Conservation (phyloP, 2,888 invertebrate genomes). For the Galeruca laticollis region DNA sequence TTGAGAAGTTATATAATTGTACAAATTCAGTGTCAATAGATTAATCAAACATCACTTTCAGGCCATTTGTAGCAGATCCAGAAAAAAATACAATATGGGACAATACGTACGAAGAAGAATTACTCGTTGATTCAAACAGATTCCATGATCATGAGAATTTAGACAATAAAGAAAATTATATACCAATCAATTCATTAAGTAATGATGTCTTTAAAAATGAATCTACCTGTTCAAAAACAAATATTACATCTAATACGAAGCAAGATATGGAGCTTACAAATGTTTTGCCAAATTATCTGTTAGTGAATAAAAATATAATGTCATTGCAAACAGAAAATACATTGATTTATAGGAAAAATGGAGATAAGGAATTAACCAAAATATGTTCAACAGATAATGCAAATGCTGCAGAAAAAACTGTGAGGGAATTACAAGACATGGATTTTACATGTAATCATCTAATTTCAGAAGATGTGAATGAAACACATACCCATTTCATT, state of each 20-base stretch:
- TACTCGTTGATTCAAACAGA: slow-evolving; percentile 49
- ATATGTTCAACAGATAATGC: neutral
- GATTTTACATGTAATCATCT: neutral
- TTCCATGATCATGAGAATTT: slow-evolving; percentile 29
- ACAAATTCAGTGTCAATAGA: slow-evolving; percentile 18
- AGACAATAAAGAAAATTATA: slow-evolving; percentile 31
- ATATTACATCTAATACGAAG: neutral
- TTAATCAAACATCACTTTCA: slow-evolving; percentile 41
- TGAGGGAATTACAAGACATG: neutral
- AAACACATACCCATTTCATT: neutral
- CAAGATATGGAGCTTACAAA: slow-evolving; percentile 15
- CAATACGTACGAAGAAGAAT: slow-evolving; percentile 58
- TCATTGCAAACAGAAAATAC: neutral
- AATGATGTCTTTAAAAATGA: neutral
- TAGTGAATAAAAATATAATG: slow-evolving; percentile 4
- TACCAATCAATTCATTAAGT: slow-evolving; percentile 12
- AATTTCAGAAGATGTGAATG: neutral
- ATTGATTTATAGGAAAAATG: neutral
- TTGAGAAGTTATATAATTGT: too few relatives aligned
- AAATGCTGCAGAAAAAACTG: neutral
- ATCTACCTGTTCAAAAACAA: neutral
- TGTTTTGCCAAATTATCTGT: neutral
- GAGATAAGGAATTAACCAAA: neutral
- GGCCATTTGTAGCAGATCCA: slow-evolving; percentile 57
- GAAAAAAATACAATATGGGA: slow-evolving; percentile 61